A percentile compares a stretch with the other conserved stretches of the same genome.
These are phyloP conservation scores for Etheostoma nigrum DNA, from an alignment of 2,797 vertebrate species.

Conservation along the genomic window DNA sequence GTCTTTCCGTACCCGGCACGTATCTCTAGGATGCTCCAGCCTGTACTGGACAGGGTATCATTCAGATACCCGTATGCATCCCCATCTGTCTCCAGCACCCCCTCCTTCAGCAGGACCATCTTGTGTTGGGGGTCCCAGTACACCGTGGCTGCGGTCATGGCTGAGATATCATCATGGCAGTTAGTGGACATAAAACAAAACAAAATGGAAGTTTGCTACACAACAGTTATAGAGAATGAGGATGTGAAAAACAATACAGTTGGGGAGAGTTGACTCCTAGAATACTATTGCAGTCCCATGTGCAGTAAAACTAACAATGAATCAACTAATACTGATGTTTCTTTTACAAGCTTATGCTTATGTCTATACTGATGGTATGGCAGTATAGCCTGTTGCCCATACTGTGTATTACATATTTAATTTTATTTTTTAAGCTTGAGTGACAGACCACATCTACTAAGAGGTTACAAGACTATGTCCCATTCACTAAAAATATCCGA, in stretches of 20 bases:
- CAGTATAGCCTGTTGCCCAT: neutral
- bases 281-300: neutral
- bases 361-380: neutral
- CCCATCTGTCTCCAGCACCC: slow-evolving; percentile 84
- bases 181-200: neutral
- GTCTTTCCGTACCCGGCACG: slow-evolving; percentile 88
- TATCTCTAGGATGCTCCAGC: slow-evolving; percentile 93
- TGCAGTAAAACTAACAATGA: neutral
- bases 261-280: neutral
- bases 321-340: neutral
- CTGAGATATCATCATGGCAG: slow-evolving; percentile 45
- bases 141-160: slow-evolving; percentile 83
- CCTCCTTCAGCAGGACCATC: slow-evolving; percentile 82
- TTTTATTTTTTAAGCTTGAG: neutral
- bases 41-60: slow-evolving; percentile 84
- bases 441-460: neutral
- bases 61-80: slow-evolving; percentile 93
- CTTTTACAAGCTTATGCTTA: neutral
- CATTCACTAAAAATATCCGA: slow-evolving; percentile 1
- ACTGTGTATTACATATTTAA: neutral
- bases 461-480: neutral
- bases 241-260: neutral
- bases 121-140: slow-evolving; percentile 88
- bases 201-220: neutral
- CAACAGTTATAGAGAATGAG: neutral